phyloP scores from a whole-genome alignment of 2,113 vertebrate species.

The Tylochromis polylepis region DNA sequence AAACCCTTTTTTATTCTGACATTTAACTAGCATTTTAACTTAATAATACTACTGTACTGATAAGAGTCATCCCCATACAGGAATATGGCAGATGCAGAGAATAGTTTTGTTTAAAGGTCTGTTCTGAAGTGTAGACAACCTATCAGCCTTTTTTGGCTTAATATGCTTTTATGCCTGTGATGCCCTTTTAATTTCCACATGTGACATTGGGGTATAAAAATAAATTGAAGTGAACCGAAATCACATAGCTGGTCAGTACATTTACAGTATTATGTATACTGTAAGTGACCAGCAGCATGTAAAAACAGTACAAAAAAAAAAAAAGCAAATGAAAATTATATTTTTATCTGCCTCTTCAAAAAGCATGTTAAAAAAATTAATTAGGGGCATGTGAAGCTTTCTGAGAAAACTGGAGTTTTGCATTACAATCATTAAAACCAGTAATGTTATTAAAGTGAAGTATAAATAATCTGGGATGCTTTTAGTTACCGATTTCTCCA shows the following conservation, averaged over 20 bases:
- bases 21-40: not conserved
- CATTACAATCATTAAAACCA: not conserved
- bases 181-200: not conserved
- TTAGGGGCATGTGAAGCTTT: not conserved
- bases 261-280: not conserved
- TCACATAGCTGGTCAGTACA: not conserved
- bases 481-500: not conserved
- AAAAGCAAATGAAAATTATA: accelerated
- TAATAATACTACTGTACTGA: not conserved
- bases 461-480: not conserved
- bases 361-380: not conserved
- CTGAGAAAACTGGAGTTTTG: not conserved
- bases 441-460: not conserved
- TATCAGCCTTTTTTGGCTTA: not conserved
- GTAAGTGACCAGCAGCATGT: not conserved
- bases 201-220: not conserved
- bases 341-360: not conserved
- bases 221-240: not conserved
- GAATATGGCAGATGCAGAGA: not conserved
- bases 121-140: no score
- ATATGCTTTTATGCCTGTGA: not conserved
- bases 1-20: not conserved
- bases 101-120: not conserved
- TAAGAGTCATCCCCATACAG: not conserved
- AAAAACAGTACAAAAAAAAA: not conserved